Evolutionary conservation across 2,797 vertebrate genomes (phyloP).

Genomic region (Sardinella longiceps): DNA sequence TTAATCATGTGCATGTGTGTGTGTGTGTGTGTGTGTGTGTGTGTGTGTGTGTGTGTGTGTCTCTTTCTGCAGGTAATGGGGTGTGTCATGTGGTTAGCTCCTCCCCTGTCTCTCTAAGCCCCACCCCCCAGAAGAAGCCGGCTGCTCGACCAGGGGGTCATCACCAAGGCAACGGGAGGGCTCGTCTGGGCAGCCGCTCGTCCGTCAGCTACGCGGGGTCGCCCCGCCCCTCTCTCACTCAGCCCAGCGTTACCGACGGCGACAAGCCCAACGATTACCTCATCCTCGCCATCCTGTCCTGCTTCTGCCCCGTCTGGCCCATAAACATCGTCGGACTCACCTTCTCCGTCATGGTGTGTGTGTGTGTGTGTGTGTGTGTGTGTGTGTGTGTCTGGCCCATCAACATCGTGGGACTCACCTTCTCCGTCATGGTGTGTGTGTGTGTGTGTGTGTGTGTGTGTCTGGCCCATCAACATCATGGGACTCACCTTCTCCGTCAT

Average conservation of each 20-base stretch:
- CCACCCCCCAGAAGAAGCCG: slow-evolving; percentile 46
- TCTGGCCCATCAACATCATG: slow-evolving; percentile 82
- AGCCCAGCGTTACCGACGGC: slow-evolving; percentile 66
- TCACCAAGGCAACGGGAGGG: slow-evolving; percentile 44
- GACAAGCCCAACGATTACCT: slow-evolving; percentile 79
- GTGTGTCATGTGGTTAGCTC: slow-evolving; percentile 38
- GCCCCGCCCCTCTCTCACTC: slow-evolving; percentile 72
- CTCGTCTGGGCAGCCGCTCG: slow-evolving; percentile 53
- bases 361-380: neutral
- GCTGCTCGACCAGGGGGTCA: slow-evolving; percentile 42
- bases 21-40: no score
- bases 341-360: slow-evolving; percentile 75
- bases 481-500: slow-evolving; percentile 79
- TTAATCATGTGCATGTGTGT: no score
- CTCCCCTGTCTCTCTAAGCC: slow-evolving; percentile 32
- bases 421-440: slow-evolving; percentile 72
- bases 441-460: slow-evolving; percentile 32
- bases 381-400: slow-evolving; percentile 62
- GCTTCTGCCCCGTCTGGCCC: slow-evolving; percentile 81
- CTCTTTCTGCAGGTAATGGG: slow-evolving; percentile 53
- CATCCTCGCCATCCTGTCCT: slow-evolving; percentile 76
- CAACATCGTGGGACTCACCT: slow-evolving; percentile 80
- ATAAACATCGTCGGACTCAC: slow-evolving; percentile 80
- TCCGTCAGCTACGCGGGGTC: slow-evolving; percentile 60
- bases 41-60: no score